Evolutionary conservation across 2,113 vertebrate species (phyloP), one percentile per base, ranked within the genome.

Genomic region (Leptobrachium leishanense): DNA sequence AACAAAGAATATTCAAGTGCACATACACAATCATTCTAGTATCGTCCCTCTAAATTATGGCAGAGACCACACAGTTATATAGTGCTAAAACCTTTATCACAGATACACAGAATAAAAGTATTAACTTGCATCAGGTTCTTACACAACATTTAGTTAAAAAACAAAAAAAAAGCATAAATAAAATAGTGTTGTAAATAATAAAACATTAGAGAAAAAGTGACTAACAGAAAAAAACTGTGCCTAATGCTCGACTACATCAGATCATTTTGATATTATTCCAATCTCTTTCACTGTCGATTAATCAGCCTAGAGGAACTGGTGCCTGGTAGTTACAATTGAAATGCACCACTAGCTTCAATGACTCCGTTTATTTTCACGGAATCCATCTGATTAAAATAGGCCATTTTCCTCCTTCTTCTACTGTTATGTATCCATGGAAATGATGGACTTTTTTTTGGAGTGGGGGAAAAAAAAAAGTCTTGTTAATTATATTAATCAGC

Each of bases 281-380:
- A n/a, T 43, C 44, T 72, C 62, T 72, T 79, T 79, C 77, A 79
- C 63, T 39, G 62, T 79, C 77, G 50, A 79, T 79, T 79, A 79
- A 73, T 79, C 77, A 79, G 77, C 77, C 77, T 73, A 9, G 11
- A 73, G 70, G 46, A 79, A 79, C 70, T 66, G 66, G 77, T 53
- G 53, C 53, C 41, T 67, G 41, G 40, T 44, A 15, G 70, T 57
- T 79, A 43, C 44, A 43, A 73, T 55, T 67, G 43, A 20, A 74
- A 67, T 40, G 70, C 70, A 70, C 63, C 59, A 43, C 70, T 79
- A 67, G 41, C 42, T 72, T 79, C 50, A 79, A 73, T 73, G 59
- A 43, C 77, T 73, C 68, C 40, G 68, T 71, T 55, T 75, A 53
- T 50, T 79, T 65, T 15, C 12, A 65, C 41, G 43, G 39, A 55